A percentile compares a stretch with the other conserved stretches of the same genome.
These are phyloP conservation scores for Acronicta leporina DNA, from an alignment of 2,888 invertebrate species.

Conservation along the genomic window DNA sequence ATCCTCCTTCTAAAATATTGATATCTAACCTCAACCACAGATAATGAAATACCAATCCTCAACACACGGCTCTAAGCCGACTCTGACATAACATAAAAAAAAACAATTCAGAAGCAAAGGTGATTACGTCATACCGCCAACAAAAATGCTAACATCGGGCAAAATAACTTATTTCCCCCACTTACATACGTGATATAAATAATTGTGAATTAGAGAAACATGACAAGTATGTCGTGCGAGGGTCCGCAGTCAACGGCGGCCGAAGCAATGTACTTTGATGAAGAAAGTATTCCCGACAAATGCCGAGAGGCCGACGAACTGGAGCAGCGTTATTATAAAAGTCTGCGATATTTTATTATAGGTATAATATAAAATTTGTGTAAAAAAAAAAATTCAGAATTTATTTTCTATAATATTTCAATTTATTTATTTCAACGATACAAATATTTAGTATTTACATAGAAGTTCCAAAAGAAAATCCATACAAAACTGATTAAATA, in stretches of 20 bases:
- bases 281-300: conserved; percentile 70
- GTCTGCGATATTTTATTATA: conserved; percentile 28
- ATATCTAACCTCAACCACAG: too few species aligned
- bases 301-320: conserved; percentile 65
- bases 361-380: too few species aligned
- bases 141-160: conserved; percentile 16
- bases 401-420: too few species aligned
- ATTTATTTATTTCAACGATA: too few species aligned
- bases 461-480: too few species aligned
- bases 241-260: conserved; percentile 46
- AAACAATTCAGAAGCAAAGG: background rate
- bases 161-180: conserved; percentile 47
- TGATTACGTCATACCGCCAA: conserved; percentile 7
- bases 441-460: too few species aligned
- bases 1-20: too few species aligned
- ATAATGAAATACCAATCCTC: too few species aligned
- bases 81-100: too few species aligned
- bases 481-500: too few species aligned
- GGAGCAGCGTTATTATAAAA: conserved; percentile 50
- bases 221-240: conserved; percentile 55
- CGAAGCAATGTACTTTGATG: conserved; percentile 65
- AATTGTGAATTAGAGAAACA: conserved; percentile 52
- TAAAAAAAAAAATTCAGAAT: too few species aligned
- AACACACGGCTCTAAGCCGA: too few species aligned
- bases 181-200: conserved; percentile 36